These are phyloP conservation scores for Labrus mixtus DNA, from an alignment of 2,113 vertebrate species.

Conservation along the genomic window DNA sequence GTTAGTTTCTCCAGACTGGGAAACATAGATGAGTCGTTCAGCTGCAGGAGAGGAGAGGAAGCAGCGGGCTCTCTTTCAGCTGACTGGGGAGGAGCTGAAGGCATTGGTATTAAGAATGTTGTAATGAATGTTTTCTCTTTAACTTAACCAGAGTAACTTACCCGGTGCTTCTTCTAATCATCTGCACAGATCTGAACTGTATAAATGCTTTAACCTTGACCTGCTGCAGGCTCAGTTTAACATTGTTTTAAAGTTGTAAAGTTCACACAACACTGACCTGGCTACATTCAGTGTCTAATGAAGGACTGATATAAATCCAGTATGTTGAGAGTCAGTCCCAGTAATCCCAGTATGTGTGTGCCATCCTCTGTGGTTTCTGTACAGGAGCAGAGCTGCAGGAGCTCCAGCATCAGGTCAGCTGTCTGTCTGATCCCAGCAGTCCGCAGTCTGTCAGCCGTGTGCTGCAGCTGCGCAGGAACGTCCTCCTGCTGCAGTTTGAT, in stretches of 20 bases:
- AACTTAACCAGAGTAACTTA: neutral
- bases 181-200: too few relatives aligned
- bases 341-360: neutral
- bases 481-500: constrained; percentile 82
- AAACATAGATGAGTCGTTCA: constrained; percentile 58
- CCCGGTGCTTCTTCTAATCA: too few relatives aligned
- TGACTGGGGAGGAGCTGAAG: constrained; percentile 78
- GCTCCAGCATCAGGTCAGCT: constrained; percentile 80
- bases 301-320: neutral
- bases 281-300: neutral
- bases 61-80: constrained; percentile 42
- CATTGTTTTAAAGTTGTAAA: too few relatives aligned
- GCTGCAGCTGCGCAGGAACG: constrained; percentile 77
- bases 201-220: too few relatives aligned
- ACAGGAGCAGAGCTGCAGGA: constrained; percentile 83
- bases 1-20: constrained; percentile 82
- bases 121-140: too few relatives aligned
- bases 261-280: neutral
- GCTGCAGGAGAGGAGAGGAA: constrained; percentile 46
- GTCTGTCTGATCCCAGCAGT: constrained; percentile 75
- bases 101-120: constrained; percentile 65
- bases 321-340: neutral
- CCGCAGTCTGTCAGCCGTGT: constrained; percentile 71
- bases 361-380: neutral
- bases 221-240: too few relatives aligned